phyloP scores from a whole-genome alignment of 2,888 invertebrate genomes.

The Sthenelais limicola region DNA sequence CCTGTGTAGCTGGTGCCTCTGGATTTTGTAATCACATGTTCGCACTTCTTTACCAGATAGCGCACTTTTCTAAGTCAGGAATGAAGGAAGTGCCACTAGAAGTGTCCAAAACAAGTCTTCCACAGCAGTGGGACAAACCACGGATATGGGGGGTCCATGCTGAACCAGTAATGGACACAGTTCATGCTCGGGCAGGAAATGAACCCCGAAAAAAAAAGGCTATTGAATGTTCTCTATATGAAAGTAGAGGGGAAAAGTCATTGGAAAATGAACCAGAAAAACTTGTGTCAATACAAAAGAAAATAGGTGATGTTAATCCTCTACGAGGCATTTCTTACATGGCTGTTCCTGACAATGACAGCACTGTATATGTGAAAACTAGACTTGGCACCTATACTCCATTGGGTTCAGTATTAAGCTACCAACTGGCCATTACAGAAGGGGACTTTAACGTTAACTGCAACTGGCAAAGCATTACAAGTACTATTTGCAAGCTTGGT shows the following conservation, averaged over 20 bases:
- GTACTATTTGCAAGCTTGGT: background rate
- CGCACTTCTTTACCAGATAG: background rate
- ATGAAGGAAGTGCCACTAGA: background rate
- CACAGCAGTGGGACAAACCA: background rate
- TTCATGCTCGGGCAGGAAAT: background rate
- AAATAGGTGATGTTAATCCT: background rate
- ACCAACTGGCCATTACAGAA: background rate
- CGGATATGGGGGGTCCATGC: background rate
- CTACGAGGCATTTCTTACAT: background rate
- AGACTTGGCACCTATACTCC: background rate
- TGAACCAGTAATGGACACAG: background rate
- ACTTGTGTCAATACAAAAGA: background rate
- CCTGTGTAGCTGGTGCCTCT: background rate
- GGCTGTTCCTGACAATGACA: background rate
- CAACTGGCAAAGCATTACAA: background rate
- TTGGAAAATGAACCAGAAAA: background rate
- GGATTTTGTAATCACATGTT: background rate
- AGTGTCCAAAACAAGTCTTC: background rate
- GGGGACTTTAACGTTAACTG: background rate
- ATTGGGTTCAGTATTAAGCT: background rate
- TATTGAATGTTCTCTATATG: background rate
- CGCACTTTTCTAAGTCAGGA: background rate
- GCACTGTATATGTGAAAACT: background rate
- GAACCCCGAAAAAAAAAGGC: background rate
- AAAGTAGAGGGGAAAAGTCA: background rate